These are phyloP conservation scores for Trochalopteron elliotii DNA, from an alignment of 2,113 vertebrate genomes.

Conservation along the genomic window DNA sequence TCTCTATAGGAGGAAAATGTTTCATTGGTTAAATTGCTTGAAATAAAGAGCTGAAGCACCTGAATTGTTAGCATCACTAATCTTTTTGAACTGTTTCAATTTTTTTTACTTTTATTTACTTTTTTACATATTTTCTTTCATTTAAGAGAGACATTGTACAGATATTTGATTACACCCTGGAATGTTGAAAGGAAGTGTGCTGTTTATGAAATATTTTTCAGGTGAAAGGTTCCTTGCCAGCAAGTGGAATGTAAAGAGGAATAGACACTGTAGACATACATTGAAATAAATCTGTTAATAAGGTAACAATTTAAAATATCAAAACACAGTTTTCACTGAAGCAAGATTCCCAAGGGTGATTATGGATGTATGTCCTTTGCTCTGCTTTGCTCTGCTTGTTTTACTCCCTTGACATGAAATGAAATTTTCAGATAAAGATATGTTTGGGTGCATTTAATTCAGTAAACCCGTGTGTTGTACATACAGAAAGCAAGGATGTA, in stretches of 20 bases:
- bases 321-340: neutral
- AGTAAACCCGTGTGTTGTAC: fast-evolving
- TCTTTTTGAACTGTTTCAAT: neutral
- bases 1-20: neutral
- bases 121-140: neutral
- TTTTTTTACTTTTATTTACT: neutral
- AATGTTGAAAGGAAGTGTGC: neutral
- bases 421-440: neutral
- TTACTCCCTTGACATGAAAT: neutral
- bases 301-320: neutral
- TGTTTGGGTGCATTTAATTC: neutral
- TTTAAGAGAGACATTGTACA: neutral
- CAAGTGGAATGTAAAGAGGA: neutral
- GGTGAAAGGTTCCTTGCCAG: neutral
- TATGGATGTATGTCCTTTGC: neutral
- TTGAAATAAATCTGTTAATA: neutral
- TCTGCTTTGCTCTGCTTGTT: neutral
- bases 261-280: neutral
- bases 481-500: neutral
- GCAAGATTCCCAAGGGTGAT: neutral
- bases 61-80: neutral
- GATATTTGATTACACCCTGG: neutral
- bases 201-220: neutral
- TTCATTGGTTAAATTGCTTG: neutral
- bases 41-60: neutral